Conservation (phyloP, 2,797 vertebrate species). For the Lagocephalus sceleratus region DNA sequence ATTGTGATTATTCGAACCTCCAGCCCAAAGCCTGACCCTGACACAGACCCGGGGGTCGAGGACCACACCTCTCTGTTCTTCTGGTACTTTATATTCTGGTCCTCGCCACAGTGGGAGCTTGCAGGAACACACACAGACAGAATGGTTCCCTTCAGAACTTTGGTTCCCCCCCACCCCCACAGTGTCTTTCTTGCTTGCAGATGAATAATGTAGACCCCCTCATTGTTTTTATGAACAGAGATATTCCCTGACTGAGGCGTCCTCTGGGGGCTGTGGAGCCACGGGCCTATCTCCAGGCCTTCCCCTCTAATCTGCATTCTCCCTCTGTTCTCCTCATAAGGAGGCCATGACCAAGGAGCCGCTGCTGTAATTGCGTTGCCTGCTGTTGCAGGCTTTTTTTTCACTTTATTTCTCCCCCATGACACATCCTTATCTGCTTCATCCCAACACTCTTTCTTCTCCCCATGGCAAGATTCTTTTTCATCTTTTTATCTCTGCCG, state of each 20-base stretch:
- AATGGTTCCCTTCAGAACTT: not conserved
- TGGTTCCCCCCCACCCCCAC: not conserved
- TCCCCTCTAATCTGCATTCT: constrained; percentile 57
- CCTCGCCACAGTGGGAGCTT: too few relatives aligned
- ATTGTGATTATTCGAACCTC: too few relatives aligned
- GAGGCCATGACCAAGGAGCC: constrained; percentile 2
- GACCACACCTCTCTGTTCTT: not conserved
- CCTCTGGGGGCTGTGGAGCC: not conserved
- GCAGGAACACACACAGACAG: too few relatives aligned
- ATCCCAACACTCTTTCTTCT: too few relatives aligned
- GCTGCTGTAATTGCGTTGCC: not conserved
- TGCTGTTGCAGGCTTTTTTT: too few relatives aligned
- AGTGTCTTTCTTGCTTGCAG: not conserved
- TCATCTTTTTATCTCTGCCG: too few relatives aligned
- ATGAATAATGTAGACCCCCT: constrained; percentile 59
- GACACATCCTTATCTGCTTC: not conserved
- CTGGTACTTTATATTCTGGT: not conserved
- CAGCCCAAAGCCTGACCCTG: too few relatives aligned
- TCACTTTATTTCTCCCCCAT: not conserved
- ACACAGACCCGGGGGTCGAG: too few relatives aligned
- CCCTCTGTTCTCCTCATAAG: constrained; percentile 65
- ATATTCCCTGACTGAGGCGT: constrained; percentile 39
- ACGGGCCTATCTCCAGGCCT: constrained; percentile 56
- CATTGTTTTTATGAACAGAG: constrained; percentile 46
- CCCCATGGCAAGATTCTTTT: too few relatives aligned